Conservation (phyloP, 2,113 vertebrate genomes). For the Tonatia bakeri region DNA sequence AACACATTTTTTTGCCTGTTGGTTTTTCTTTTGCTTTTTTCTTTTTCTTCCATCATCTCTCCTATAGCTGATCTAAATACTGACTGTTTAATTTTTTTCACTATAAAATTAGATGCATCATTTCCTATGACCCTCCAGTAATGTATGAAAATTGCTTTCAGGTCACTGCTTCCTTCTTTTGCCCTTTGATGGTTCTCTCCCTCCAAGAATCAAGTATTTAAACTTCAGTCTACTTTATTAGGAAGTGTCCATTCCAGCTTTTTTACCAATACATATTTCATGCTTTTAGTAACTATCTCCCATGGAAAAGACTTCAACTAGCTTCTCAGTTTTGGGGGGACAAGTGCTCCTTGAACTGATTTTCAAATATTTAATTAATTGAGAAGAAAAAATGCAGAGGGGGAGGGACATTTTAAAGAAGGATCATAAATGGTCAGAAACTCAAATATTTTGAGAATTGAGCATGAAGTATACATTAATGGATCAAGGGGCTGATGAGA, state of each 20-base stretch:
- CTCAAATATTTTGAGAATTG: background rate
- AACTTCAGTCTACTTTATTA: background rate
- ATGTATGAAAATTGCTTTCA: background rate
- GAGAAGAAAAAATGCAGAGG: background rate
- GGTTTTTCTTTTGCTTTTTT: background rate
- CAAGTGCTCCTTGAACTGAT: background rate
- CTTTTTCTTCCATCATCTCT: conserved; percentile 10
- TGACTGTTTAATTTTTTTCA: conserved; percentile 40
- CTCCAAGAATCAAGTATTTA: background rate
- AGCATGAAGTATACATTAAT: background rate
- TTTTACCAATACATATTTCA: background rate
- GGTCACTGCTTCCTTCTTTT: background rate
- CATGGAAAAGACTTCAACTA: background rate
- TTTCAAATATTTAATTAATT: conserved; percentile 27
- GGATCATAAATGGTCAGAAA: background rate
- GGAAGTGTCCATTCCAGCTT: background rate
- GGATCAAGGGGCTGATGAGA: background rate
- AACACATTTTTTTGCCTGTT: conserved; percentile 60
- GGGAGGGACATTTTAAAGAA: background rate
- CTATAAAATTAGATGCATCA: background rate
- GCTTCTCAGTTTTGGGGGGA: background rate
- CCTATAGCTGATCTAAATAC: conserved; percentile 21
- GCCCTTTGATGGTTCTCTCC: background rate
- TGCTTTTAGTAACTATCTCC: background rate
- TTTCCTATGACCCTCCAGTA: background rate